phyloP scores from a whole-genome alignment of 30 jellyfish, hydroid and myxozoan species.

The Pelagia noctiluca region DNA sequence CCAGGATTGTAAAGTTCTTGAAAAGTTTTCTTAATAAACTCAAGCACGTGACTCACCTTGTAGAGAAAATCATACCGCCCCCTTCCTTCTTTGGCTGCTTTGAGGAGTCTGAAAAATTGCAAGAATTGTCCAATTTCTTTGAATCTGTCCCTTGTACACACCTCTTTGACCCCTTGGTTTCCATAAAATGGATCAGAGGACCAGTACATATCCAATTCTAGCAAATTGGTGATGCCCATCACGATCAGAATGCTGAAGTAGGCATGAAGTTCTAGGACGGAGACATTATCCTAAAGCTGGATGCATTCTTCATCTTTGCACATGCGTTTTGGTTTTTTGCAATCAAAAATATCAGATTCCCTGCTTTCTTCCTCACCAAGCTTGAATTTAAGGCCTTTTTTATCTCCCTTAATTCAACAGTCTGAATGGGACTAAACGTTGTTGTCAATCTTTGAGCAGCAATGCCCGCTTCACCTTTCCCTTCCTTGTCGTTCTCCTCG shows the following conservation, averaged over 20 bases:
- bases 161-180: slow-evolving; percentile 20
- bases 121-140: slow-evolving; percentile 14
- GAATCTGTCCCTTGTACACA: slow-evolving; percentile 11
- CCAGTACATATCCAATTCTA: slow-evolving; percentile 16
- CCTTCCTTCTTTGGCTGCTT: slow-evolving; percentile 14
- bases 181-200: no score
- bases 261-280: slow-evolving; percentile 4
- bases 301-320: slow-evolving; percentile 14
- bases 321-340: slow-evolving; percentile 19
- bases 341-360: slow-evolving; percentile 26
- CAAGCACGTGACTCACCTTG: slow-evolving; percentile 35
- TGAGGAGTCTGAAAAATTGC: slow-evolving; percentile 2
- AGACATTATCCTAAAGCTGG: slow-evolving; percentile 43
- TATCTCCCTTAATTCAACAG: slow-evolving; percentile 23
- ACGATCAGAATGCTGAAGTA: slow-evolving; percentile 9
- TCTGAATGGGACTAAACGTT: no score
- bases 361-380: slow-evolving; percentile 2
- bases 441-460: no score
- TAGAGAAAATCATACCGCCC: slow-evolving; percentile 17
- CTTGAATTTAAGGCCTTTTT: slow-evolving; percentile 21
- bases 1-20: not conserved
- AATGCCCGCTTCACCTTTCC: no score
- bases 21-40: not conserved
- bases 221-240: slow-evolving; percentile 20
- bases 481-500: no score